Conservation (phyloP, 1,140 invertebrate species). For the Asobara japonica region DNA sequence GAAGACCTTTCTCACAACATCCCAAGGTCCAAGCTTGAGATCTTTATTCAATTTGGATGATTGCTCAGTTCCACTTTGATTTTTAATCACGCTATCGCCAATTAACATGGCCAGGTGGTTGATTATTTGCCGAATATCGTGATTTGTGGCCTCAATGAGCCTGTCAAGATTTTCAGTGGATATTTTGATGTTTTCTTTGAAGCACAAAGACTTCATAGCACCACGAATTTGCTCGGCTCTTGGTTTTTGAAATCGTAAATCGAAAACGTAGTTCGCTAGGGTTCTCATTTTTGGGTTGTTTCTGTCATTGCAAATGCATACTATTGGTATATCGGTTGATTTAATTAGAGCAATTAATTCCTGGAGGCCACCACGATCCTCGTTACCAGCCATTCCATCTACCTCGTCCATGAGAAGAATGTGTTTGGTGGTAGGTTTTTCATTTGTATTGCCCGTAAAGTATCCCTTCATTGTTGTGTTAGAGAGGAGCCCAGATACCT, state of each 20-base stretch:
- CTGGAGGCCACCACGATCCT: conserved; percentile 96
- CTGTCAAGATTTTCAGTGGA: conserved; percentile 79
- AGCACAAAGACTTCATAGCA: conserved; percentile 90
- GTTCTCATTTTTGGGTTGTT: conserved; percentile 94
- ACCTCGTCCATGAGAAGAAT: conserved; percentile 99
- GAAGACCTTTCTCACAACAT: conserved; percentile 91
- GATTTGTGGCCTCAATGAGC: conserved; percentile 88
- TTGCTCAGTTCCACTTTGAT: conserved; percentile 63
- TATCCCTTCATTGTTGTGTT: conserved; percentile 77
- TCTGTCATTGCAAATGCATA: conserved; percentile 99
- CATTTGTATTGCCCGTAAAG: conserved; percentile 63
- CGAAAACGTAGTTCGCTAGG: conserved; percentile 94
- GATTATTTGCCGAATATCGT: conserved; percentile 93
- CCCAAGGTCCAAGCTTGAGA: conserved; percentile 92
- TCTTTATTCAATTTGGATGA: conserved; percentile 80
- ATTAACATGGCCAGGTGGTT: conserved; percentile 87
- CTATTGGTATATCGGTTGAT: conserved; percentile 87
- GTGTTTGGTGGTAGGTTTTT: conserved; percentile 73
- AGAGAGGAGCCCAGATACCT: conserved; percentile 80
- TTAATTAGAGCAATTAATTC: conserved; percentile 96
- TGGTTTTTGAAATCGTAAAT: conserved; percentile 87
- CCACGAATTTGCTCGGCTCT: conserved; percentile 89
- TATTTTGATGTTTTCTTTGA: conserved; percentile 91
- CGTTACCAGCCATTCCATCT: conserved; percentile 99
- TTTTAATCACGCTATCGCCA: conserved; percentile 66